Conservation (phyloP, 2,888 invertebrate genomes). For the Helobdella robusta region DNA sequence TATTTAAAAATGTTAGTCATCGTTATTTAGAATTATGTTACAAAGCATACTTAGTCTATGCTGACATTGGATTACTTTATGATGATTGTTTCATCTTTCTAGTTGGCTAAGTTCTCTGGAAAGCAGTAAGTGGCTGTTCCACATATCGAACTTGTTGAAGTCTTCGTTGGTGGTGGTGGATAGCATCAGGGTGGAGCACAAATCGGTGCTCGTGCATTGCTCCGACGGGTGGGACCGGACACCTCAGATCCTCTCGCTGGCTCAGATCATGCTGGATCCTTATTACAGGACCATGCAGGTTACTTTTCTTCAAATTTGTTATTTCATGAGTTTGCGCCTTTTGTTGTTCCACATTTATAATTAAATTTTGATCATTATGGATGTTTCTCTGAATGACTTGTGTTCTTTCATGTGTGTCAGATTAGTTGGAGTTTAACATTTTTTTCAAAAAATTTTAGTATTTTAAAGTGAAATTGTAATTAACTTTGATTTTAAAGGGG, state of each 20-base stretch:
- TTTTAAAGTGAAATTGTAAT: too few species aligned
- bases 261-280: slow-evolving; percentile 83
- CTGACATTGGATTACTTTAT: too few species aligned
- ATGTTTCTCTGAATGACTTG: background rate
- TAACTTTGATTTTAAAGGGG: slow-evolving; percentile 57
- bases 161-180: slow-evolving; percentile 69
- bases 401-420: background rate
- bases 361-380: too few species aligned
- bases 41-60: too few species aligned
- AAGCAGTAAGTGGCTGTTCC: slow-evolving; percentile 80
- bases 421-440: background rate
- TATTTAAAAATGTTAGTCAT: too few species aligned
- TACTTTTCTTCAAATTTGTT: slow-evolving; percentile 1
- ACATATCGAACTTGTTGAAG: slow-evolving; percentile 72
- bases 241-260: slow-evolving; percentile 86
- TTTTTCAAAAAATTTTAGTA: background rate
- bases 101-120: slow-evolving; percentile 84
- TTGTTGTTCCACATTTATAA: too few species aligned
- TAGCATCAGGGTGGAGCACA: slow-evolving; percentile 63
- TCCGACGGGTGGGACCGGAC: slow-evolving; percentile 99
- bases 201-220: slow-evolving; percentile 90
- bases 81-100: too few species aligned
- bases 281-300: slow-evolving; percentile 82
- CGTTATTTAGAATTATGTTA: too few species aligned
- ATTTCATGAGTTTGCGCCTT: too few species aligned